phyloP scores from a whole-genome alignment of 1,140 invertebrate species.

The Dinothrombium tinctorium region DNA sequence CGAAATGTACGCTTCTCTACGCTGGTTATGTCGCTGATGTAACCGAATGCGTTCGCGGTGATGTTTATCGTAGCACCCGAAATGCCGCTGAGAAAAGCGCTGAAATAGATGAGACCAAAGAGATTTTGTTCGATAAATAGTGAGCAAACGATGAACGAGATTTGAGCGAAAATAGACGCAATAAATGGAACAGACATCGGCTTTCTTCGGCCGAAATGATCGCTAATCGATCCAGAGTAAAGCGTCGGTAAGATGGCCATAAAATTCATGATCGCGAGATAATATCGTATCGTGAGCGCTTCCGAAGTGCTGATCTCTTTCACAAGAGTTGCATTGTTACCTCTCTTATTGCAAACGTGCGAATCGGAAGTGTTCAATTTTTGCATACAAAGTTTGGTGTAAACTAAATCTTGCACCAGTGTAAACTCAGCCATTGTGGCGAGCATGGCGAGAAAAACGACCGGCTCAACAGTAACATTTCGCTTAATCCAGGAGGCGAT shows the following conservation, averaged over 20 bases:
- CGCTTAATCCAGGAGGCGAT: too few relatives aligned
- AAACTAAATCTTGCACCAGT: slow-evolving; percentile 25
- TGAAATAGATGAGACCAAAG: slow-evolving; percentile 18
- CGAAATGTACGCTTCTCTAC: slow-evolving; percentile 49
- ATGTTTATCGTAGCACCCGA: slow-evolving; percentile 64
- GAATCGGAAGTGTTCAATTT: slow-evolving; percentile 6
- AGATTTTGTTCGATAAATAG: slow-evolving; percentile 12
- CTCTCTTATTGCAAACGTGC: not conserved
- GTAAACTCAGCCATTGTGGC: slow-evolving; percentile 23
- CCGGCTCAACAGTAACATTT: slow-evolving; percentile 28
- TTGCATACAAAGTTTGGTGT: slow-evolving; percentile 22
- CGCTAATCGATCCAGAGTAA: slow-evolving; percentile 36
- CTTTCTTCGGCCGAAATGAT: slow-evolving; percentile 47
- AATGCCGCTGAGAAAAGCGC: slow-evolving; percentile 25
- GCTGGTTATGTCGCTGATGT: slow-evolving; percentile 58
- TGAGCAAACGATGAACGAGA: slow-evolving; percentile 41
- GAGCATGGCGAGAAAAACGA: slow-evolving; percentile 27
- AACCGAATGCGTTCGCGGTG: slow-evolving; percentile 70
- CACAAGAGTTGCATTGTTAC: not conserved
- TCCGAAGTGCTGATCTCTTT: not conserved
- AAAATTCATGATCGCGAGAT: slow-evolving; percentile 21
- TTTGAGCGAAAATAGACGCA: slow-evolving; percentile 46
- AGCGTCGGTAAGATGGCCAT: slow-evolving; percentile 22
- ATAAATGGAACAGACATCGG: slow-evolving; percentile 58
- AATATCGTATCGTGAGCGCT: slow-evolving; percentile 20